Evolutionary conservation across 2,888 invertebrate genomes (phyloP).

Genomic region (Epistrophella euchroma): DNA sequence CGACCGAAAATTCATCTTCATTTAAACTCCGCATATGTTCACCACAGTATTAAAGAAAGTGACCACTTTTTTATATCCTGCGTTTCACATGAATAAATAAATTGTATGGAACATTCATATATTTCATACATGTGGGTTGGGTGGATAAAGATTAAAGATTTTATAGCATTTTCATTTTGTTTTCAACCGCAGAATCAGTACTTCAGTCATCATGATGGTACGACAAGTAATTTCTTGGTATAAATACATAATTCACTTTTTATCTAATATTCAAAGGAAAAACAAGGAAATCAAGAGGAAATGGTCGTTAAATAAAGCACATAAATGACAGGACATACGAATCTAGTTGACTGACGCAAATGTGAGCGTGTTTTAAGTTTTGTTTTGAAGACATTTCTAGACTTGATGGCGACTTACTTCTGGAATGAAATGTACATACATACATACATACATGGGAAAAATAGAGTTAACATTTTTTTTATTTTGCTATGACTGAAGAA

Average conservation of each 20-base stretch:
- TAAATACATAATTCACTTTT: slow-evolving; percentile 27
- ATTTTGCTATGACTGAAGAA: neutral
- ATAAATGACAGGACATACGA: neutral
- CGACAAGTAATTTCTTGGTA: slow-evolving; percentile 5
- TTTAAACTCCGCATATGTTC: neutral
- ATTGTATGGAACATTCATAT: slow-evolving; percentile 61
- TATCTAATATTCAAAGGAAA: neutral
- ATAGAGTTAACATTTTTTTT: neutral
- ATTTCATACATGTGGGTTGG: slow-evolving; percentile 54
- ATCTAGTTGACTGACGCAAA: neutral
- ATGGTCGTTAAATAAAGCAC: neutral
- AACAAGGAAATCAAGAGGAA: neutral
- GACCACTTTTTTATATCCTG: slow-evolving; percentile 19
- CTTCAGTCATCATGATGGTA: slow-evolving; percentile 13
- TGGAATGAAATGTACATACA: neutral
- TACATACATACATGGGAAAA: too few species aligned
- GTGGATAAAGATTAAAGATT: slow-evolving; percentile 31
- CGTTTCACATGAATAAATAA: slow-evolving; percentile 47
- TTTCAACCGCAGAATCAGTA: slow-evolving; percentile 1
- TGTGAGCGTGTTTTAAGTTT: neutral
- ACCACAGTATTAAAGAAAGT: slow-evolving; percentile 16
- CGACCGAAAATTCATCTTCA: slow-evolving; percentile 1
- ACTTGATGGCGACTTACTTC: neutral
- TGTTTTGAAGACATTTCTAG: slow-evolving; percentile 7
- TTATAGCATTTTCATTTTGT: slow-evolving; percentile 5